Percentiles rank a stretch among this genome's conserved stretches.
These are phyloP conservation scores for Orius insidiosus DNA, from an alignment of 1,140 invertebrate genomes.

Conservation along the genomic window DNA sequence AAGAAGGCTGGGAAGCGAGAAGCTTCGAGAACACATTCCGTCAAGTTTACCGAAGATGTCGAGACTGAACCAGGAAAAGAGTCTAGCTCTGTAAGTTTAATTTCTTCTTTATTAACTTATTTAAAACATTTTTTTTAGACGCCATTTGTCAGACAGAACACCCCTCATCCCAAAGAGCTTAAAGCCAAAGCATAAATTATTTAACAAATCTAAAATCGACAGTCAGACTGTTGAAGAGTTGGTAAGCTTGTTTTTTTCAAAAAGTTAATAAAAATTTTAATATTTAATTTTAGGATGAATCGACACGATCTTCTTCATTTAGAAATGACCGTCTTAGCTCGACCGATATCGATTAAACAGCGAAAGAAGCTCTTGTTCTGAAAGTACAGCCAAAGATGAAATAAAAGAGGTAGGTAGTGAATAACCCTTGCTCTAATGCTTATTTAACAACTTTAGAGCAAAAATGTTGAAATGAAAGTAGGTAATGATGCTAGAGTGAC, in stretches of 20 bases:
- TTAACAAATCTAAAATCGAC: conserved; percentile 34
- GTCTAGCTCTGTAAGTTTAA: conserved; percentile 8
- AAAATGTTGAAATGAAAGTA: conserved; percentile 10
- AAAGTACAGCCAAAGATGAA: conserved; percentile 10
- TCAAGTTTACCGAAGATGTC: conserved; percentile 65
- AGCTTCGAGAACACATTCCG: conserved; percentile 62
- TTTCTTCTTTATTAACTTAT: neutral
- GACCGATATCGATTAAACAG: conserved; percentile 16
- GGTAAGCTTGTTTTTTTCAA: conserved; percentile 12
- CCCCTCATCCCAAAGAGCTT: conserved; percentile 95
- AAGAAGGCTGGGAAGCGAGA: conserved; percentile 57
- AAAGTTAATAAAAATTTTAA: neutral
- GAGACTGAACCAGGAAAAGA: conserved; percentile 36
- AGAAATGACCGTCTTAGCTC: conserved; percentile 18
- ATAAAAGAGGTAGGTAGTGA: conserved; percentile 5
- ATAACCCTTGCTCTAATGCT: conserved; percentile 3
- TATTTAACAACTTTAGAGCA: conserved; percentile 3
- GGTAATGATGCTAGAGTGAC: conserved; percentile 12
- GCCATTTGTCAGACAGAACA: conserved; percentile 91
- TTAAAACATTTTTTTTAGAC: conserved; percentile 40
- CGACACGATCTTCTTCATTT: neutral
- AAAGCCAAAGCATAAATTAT: conserved; percentile 88
- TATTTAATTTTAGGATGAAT: too few species aligned
- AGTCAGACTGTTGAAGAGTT: conserved; percentile 4
- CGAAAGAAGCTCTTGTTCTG: conserved; percentile 19